Evolutionary conservation across 2,113 vertebrate species (phyloP).

Genomic region (Urocitellus parryii): DNA sequence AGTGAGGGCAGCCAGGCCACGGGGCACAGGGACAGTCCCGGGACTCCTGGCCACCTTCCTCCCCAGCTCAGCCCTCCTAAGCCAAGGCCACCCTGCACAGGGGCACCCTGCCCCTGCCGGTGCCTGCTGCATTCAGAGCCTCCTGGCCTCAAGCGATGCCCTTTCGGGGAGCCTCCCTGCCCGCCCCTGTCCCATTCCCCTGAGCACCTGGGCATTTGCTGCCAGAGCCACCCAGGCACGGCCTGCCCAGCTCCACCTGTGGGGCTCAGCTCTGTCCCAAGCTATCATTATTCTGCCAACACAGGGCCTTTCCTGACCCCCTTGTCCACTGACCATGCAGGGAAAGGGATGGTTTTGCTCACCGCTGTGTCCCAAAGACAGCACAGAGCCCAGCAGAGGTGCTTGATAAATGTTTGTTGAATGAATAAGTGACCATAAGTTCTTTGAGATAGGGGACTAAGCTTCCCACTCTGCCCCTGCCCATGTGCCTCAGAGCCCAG

Average conservation of each 20-base stretch:
- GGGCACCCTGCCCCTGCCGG: too few species aligned
- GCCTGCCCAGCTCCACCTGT: fast-evolving
- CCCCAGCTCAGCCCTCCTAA: too few species aligned
- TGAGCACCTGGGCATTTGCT: fast-evolving
- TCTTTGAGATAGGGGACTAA: background rate
- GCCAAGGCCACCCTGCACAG: too few species aligned
- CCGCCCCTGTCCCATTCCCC: fast-evolving
- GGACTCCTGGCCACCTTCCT: too few species aligned
- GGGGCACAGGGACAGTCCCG: too few species aligned
- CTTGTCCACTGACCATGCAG: fast-evolving
- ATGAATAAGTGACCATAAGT: background rate
- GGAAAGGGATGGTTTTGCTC: background rate
- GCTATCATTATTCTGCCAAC: fast-evolving
- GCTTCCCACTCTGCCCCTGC: background rate
- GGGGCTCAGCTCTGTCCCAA: fast-evolving
- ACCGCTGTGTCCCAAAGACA: too few species aligned
- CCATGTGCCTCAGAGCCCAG: fast-evolving
- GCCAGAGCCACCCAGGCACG: background rate
- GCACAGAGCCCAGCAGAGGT: background rate
- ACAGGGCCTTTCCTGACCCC: background rate
- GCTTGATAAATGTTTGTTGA: fast-evolving
- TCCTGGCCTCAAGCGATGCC: fast-evolving
- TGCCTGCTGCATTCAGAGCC: background rate
- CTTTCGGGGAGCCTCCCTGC: background rate
- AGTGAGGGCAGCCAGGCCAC: fast-evolving